Base-by-base conservation (phyloP, 2,113 vertebrate species). In the Pholis gunnellus region DNA sequence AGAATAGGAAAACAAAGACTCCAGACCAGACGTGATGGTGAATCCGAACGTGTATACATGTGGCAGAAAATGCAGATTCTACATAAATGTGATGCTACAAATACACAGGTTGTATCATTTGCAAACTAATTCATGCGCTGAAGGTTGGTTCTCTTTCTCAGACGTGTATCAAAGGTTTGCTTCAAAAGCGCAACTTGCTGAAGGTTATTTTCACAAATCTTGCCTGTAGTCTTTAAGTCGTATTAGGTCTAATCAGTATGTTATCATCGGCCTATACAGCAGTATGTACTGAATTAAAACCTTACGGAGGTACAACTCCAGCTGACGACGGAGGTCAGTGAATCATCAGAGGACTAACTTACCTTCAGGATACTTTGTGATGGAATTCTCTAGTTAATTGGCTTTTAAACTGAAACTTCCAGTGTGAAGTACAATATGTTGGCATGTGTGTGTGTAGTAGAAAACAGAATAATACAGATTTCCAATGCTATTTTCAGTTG, bases 181-280 rank as follows among this genome's bases (percentile, higher is more conserved):
- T 71, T 79, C n/a, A 79, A 76, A 78, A 63, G 74, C 48, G 48
- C 34, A 66, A 60, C 20, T 63, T 40, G 48, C 73, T 80, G 68
- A 90, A 87, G 83, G 82, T 79, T 84, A 56, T 84, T 82, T 84
- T 82, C 15, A 74, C 46, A 14, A 79, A 75, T 87, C 72, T 86
- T 6, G 56, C 82, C 79, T 56, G 52, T 27, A 86, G 86, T 89
- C 56, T 78, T 74, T 31, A 74, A 87, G 80, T 87, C 63, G 88
- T 77, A 87, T 90, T 89, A 89, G 75, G 68, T 81, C 68, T 88
- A 61, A 90, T 90, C 82, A 86, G 81, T 29, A 67, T 84, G 65
- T 63, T 67, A 66, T 78, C 77, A 82, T 42, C 34, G 36, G 75
- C 54, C 72, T 66, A 70, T 50, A 36, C 18, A 71, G 67, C 72